Base-by-base conservation (phyloP, 2,888 invertebrate species). In the Morpho deidamia region DNA sequence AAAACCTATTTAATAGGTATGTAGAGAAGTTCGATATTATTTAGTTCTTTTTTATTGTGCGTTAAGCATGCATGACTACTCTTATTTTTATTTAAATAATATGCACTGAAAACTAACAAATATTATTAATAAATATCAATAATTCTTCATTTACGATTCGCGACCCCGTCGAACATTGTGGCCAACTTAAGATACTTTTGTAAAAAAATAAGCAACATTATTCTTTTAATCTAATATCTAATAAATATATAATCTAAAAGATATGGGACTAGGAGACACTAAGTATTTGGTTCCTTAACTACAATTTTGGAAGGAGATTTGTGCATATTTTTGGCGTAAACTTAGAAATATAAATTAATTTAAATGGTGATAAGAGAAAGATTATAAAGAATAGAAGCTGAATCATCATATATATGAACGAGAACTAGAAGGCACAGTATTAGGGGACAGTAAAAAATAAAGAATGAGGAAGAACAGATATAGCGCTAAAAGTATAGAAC, bases 361-460 rank as follows among this genome's bases (percentile, higher is more conserved):
- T 39, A 45, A 44, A 12, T 10, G 43, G n/a, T 37, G 34, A 14
- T 43, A n/a, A 38, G 41, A 53, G 48, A 53, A 44, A 46, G 49
- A 38, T n/a, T n/a, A n/a, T 51, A 60, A 62, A 66, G 8, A 37
- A 23, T 23, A 23, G 5, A 23, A 23, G 23, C 23, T 23, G 23
- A 23, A 23, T 5, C 23, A 37, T 8, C 73, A 78, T 72, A 69
- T 81, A 83, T 80, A 47, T 74, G 83, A 83, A 65, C 74, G 76
- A 78, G 79, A 81, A 78, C 79, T 85, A 86, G 87, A 88, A 87
- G 88, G 86, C 87, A 88, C 86, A 83, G 82, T 84, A 81, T 81
- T 83, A 75, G 78, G 71, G 67, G 74, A 78, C 76, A 66, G 53
- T 54, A 60, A 54, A 55, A 70, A 63, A 64, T 65, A 68, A 71